Percentiles rank a stretch among this genome's conserved stretches.
Conservation (phyloP, 1,140 invertebrate species). For the Zaprionus tsacasi region DNA sequence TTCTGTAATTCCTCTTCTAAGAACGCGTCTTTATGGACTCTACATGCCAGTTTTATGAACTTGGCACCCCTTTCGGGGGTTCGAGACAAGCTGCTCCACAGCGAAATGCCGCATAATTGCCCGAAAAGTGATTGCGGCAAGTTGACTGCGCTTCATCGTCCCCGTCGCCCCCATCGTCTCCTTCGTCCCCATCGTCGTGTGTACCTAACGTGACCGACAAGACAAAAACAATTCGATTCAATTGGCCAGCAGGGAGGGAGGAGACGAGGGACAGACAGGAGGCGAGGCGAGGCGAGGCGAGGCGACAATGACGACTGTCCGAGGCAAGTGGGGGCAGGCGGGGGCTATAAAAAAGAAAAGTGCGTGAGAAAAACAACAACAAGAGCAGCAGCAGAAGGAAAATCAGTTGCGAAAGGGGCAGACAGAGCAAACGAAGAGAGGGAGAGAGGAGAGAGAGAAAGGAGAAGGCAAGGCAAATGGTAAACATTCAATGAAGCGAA, state of each 20-base stretch:
- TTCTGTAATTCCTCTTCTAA: too few relatives aligned
- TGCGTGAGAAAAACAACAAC: slow-evolving; percentile 8
- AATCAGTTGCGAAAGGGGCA: neutral
- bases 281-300: neutral
- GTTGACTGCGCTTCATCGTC: neutral
- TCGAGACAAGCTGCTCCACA: neutral
- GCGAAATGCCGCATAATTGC: slow-evolving; percentile 8
- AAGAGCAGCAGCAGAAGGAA: neutral
- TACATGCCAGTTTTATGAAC: too few relatives aligned
- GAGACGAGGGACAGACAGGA: neutral
- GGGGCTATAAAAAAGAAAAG: slow-evolving; percentile 16
- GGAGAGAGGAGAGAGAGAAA: neutral
- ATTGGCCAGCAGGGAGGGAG: neutral
- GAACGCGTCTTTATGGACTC: too few relatives aligned
- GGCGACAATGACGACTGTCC: slow-evolving; percentile 4
- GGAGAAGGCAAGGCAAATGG: slow-evolving; percentile 43
- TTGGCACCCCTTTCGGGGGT: neutral
- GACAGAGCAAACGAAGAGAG: neutral
- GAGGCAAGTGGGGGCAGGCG: neutral
- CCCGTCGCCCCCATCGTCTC: too few relatives aligned
- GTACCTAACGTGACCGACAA: slow-evolving; percentile 19
- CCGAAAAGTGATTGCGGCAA: slow-evolving; percentile 6
- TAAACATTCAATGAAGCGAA: slow-evolving; percentile 77
- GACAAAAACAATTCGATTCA: slow-evolving; percentile 25
- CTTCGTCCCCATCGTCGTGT: neutral